Conservation (phyloP, 2,888 invertebrate species). For the Idaea straminata region DNA sequence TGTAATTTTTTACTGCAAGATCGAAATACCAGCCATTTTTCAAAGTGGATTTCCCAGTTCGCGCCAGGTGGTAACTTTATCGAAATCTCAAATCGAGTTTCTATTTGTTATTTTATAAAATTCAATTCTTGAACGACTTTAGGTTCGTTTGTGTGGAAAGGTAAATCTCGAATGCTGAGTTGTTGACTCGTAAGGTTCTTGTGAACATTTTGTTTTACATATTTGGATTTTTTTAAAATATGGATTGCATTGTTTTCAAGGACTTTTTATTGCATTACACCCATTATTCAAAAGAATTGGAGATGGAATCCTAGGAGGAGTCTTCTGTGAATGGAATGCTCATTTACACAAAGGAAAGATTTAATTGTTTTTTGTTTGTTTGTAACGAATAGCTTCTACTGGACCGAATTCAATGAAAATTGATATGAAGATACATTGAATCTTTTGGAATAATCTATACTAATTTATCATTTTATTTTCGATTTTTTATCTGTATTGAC, state of each 20-base stretch:
- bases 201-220: neutral
- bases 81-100: neutral
- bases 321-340: no score
- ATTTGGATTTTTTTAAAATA: neutral
- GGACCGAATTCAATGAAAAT: no score
- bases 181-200: neutral
- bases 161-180: neutral
- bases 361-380: no score
- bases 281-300: no score
- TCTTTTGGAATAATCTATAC: no score
- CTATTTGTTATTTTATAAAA: constrained; percentile 1
- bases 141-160: neutral
- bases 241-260: constrained; percentile 13
- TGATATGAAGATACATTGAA: no score
- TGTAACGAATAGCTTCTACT: no score
- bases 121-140: neutral
- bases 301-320: no score
- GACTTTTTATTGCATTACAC: no score
- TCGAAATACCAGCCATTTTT: neutral
- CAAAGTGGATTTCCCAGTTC: neutral
- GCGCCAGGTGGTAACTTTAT: constrained; percentile 1
- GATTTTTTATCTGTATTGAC: no score
- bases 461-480: no score
- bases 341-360: no score
- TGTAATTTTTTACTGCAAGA: neutral